A percentile compares a stretch with the other conserved stretches of the same genome.
Evolutionary conservation across 2,113 vertebrate species (phyloP).

Genomic region (Upupa epops): DNA sequence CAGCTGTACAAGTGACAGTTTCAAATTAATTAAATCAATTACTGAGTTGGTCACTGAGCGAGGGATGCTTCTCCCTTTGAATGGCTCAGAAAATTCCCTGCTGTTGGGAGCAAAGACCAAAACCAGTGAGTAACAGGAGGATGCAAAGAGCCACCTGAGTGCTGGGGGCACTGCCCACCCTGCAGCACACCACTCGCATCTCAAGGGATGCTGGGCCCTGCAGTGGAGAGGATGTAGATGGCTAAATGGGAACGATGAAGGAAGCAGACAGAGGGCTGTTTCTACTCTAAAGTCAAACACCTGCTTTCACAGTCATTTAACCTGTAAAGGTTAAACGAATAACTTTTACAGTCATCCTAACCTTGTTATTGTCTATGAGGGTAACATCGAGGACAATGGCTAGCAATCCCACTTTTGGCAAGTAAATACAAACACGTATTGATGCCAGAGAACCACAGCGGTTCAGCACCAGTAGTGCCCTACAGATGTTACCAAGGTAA

Average conservation of each 20-base stretch:
- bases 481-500: conserved; percentile 76
- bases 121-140: background rate
- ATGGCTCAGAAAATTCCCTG: background rate
- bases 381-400: background rate
- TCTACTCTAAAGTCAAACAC: background rate
- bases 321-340: background rate
- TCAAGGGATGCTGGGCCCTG: rapidly evolving
- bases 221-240: rapidly evolving
- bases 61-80: background rate
- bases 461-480: conserved; percentile 27
- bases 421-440: conserved; percentile 39
- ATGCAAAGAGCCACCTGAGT: background rate
- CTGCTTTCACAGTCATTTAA: background rate
- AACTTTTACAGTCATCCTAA: too few relatives aligned
- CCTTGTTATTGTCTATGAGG: background rate
- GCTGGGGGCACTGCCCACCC: background rate
- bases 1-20: conserved; percentile 38
- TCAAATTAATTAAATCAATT: conserved; percentile 36
- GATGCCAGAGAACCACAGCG: background rate
- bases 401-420: background rate
- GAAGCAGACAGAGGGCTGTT: background rate
- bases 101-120: background rate
- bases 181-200: background rate
- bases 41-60: background rate
- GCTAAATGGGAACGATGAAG: background rate